Evolutionary conservation across 2,888 invertebrate species (phyloP).

Genomic region (Tetramorium bicarinatum): DNA sequence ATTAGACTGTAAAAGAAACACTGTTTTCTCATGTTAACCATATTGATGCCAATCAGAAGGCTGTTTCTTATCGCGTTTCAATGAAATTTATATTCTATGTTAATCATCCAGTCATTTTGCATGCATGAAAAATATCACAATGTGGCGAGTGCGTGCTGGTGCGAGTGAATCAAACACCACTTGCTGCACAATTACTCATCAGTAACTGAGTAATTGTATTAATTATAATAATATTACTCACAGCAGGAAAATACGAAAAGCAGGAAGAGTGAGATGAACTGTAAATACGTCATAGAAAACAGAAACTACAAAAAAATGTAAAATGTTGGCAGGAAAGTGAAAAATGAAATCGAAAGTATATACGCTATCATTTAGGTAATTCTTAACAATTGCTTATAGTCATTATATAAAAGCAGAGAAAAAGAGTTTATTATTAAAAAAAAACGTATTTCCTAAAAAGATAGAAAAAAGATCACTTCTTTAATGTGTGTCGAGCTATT

Average conservation of each 20-base stretch:
- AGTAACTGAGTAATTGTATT: conserved; percentile 58
- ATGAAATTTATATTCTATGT: neutral
- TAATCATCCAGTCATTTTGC: neutral
- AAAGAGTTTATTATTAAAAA: neutral
- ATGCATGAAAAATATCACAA: neutral
- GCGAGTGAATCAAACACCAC: conserved; percentile 57
- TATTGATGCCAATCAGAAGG: neutral
- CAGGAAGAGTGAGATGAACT: neutral
- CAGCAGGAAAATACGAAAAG: neutral
- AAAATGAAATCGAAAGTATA: conserved; percentile 22
- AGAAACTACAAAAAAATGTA: neutral
- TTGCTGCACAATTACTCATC: conserved; percentile 53
- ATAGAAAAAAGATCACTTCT: too few species aligned
- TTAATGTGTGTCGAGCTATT: too few species aligned
- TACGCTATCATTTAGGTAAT: neutral
- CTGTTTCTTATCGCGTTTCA: neutral
- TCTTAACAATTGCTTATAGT: neutral
- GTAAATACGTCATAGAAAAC: neutral
- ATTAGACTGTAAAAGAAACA: conserved; percentile 31
- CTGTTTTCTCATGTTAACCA: conserved; percentile 5
- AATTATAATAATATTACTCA: conserved; percentile 58
- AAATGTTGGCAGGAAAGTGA: neutral
- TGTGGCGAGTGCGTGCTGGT: neutral
- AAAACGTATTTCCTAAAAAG: too few species aligned
- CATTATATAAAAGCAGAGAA: neutral